Base-by-base conservation (phyloP, 2,113 vertebrate species). In the Erythrocercus mccallii region DNA sequence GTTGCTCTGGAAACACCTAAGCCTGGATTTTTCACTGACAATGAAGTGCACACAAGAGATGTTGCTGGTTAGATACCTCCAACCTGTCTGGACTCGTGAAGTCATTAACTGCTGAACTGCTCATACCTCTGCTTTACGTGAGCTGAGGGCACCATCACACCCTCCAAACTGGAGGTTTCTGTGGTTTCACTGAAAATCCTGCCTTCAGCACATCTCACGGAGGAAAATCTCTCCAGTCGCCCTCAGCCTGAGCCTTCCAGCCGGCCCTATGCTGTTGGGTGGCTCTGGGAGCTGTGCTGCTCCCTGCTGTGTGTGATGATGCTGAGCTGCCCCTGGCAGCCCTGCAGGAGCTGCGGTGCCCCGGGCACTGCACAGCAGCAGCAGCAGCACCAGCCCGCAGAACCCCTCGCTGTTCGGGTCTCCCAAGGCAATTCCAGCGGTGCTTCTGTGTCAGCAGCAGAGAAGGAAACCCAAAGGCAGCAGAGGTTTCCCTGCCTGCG, bases 61-160 rank as follows among this genome's bases (percentile, higher is more conserved):
- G 68, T 64, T 90, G 80, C 64, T 90, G 82, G 54, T 90, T 68
- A 78, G 79, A 79, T 81, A 42, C 69, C 89, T 80, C 65, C 79
- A 83, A 27, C 96, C 68, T 96, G 90, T 33, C 95, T 74, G 90
- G 92, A 93, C 94, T 90, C 3, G 62, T 73, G 64, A 17, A 77
- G 81, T 51, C 50, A 19, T 91, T 93, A 86, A 62, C 28, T 92
- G 78, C 48, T 80, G 84, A 95, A 9, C 74, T 73, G 68, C 81
- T 87, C 8, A 31, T 64, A 19, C 44, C 83, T 77, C 38, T 11
- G 71, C 30, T 88, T 56, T 62, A 14, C 64, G 86, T 88, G 95
- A 95, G 76, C 68, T 13, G 24, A 86, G 94, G 78, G 44, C 68
- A 83, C 58, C 87, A 93, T 50, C 90, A 62, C 89, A 42, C 70